These are phyloP conservation scores for Leptodirus hochenwartii DNA, from an alignment of 2,888 invertebrate genomes.

Conservation along the genomic window DNA sequence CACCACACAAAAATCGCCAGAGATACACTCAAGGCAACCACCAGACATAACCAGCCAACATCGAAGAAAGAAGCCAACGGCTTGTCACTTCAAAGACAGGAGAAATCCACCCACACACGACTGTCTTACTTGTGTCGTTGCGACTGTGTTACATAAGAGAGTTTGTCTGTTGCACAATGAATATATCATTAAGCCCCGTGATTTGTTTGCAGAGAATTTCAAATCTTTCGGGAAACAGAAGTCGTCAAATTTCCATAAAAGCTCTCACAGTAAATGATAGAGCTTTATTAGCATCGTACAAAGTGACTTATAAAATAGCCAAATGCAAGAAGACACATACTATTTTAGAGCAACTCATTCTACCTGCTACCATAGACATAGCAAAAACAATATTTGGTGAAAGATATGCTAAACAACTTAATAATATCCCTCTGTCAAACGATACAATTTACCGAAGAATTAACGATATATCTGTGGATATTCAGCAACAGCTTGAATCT, in stretches of 20 bases:
- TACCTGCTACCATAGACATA: slow-evolving; percentile 13
- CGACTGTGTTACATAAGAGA: too few species aligned
- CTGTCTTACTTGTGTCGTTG: too few species aligned
- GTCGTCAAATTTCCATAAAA: slow-evolving; percentile 10
- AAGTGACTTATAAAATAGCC: slow-evolving; percentile 12
- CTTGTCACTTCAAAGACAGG: too few species aligned
- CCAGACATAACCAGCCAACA: too few species aligned
- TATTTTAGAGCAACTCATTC: slow-evolving; percentile 13
- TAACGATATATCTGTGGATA: slow-evolving; percentile 10
- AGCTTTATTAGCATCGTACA: slow-evolving; percentile 13
- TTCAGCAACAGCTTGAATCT: slow-evolving; percentile 6
- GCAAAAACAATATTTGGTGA: slow-evolving; percentile 12
- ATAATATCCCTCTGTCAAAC: slow-evolving; percentile 12
- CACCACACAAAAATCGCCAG: too few species aligned
- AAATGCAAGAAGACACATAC: slow-evolving; percentile 10
- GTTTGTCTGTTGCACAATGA: slow-evolving; percentile 12
- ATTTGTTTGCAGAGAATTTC: slow-evolving; percentile 11
- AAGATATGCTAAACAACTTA: slow-evolving; percentile 11
- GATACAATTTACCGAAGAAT: slow-evolving; percentile 12
- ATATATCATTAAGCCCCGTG: slow-evolving; percentile 11
- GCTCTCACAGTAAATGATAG: slow-evolving; percentile 12
- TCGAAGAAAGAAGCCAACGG: too few species aligned
- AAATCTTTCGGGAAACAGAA: slow-evolving; percentile 12
- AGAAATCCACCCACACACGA: too few species aligned
- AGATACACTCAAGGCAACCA: too few species aligned